Base-by-base conservation (phyloP, 2,797 vertebrate species). In the Hippocampus kuda region DNA sequence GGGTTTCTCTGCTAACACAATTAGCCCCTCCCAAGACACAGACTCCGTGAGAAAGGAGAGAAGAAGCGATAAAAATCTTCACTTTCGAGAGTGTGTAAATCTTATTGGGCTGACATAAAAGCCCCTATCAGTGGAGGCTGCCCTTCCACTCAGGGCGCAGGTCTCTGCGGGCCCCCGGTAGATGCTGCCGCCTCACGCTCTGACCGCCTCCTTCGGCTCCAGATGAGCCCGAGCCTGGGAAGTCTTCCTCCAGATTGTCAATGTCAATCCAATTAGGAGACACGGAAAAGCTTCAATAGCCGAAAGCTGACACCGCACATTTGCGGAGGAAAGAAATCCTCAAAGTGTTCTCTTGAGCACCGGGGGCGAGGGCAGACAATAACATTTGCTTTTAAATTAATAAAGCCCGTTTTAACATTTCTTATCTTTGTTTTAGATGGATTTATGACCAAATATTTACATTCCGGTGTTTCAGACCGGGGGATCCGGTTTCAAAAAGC, bases 401-500 rank as follows among this genome's bases (percentile, higher is more conserved):
- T 94, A 92, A 94, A 92, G 91, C 87, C 85, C 89, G 85, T 92
- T 96, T 94, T 93, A 91, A 89, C 88, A 87, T 93, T 92, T 90
- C 91, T 92, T 94, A 94, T 92, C 93, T 92, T 93, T 88, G 91
- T 91, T 91, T 93, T 91, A 86, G 90, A 91, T 86, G 86, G 83
- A 87, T 92, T 93, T 93, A 92, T 77, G 85, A 88, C 88, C 89
- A 98, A 98, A 98, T 98, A 98, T 98, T 98, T 98, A 98, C 95
- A 94, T 94, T 93, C 91, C 91, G 88, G 80, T 87, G 91, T 95
- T 93, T 91, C 97, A 94, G 89, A 24, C 94, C 34, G 34, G 92
- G 89, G 87, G 92, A 89, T 98, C 83, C 54, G 83, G 88, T 98
- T 96, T 94, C 96, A 92, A 85, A 92, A 91, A 91, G 89, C 90